Percentiles rank a stretch among this genome's conserved stretches.
These are phyloP conservation scores for Phylloscopus collybita DNA, from an alignment of 2,797 vertebrate species.

Conservation along the genomic window DNA sequence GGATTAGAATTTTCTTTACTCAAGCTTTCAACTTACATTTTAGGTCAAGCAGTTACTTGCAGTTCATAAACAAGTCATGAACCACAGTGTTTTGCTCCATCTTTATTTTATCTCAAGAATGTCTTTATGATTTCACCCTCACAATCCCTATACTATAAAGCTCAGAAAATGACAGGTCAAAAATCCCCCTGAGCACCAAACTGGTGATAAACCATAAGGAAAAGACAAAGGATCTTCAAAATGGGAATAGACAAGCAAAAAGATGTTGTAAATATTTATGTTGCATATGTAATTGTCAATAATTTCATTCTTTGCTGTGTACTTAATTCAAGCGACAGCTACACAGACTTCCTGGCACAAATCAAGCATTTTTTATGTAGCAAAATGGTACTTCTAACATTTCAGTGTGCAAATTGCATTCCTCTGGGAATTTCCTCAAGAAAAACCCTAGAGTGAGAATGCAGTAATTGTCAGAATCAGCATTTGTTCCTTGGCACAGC, in stretches of 20 bases:
- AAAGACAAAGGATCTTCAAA: neutral
- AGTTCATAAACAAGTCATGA: neutral
- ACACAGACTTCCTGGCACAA: neutral
- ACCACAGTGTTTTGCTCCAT: neutral
- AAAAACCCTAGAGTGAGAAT: conserved; percentile 8
- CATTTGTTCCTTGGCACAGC: conserved; percentile 24
- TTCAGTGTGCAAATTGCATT: neutral
- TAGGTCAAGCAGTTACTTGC: neutral
- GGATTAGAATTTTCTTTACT: neutral
- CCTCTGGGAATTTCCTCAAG: conserved; percentile 1
- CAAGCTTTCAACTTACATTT: neutral
- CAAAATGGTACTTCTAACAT: neutral
- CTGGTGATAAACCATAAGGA: neutral
- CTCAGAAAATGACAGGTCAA: neutral
- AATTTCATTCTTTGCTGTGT: neutral
- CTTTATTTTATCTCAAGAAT: neutral
- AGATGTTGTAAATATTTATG: neutral
- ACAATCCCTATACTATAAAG: neutral
- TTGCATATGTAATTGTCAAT: neutral
- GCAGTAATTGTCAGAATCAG: conserved; percentile 33
- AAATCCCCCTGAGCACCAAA: neutral
- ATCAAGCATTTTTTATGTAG: neutral
- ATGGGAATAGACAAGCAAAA: neutral
- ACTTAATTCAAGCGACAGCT: neutral
- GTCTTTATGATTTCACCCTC: neutral